Evolutionary conservation across 2,888 invertebrate genomes (phyloP), one percentile per base, ranked within the genome.

Genomic region (Hypomecis atomaria): DNA sequence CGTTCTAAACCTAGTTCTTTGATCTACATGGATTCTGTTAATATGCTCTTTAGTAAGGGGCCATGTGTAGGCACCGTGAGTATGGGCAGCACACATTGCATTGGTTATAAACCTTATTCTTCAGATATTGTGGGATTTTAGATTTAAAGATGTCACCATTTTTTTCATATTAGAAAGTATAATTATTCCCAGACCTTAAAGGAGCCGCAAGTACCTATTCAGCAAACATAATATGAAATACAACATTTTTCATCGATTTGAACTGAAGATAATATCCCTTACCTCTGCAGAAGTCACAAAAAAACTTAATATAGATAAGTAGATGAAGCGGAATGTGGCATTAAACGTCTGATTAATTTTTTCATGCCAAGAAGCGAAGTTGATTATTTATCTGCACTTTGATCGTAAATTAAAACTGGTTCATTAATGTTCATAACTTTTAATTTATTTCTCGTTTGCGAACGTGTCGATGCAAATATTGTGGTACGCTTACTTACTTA

Each of bases 361-460:
- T 86, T 84, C 80, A 79, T 82, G 78, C 76, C 75, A 67, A 79
- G 70, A 69, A 71, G 71, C 71, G 76, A 79, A 78, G 78, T 82
- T 77, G 80, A 82, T 82, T 84, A 85, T 86, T 86, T 84, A 85
- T 87, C 84, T 80, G 73, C 75, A 77, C 74, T 82, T 79, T 78
- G 81, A 84, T 86, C 85, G 82, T 88, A 89, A 87, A 87, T 87
- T 85, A 83, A 85, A 86, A 85, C 88, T 81, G 81, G 88, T 88
- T 86, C 87, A 86, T 87, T 88, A 88, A 87, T 86, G 87, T 83
- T 84, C 86, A 88, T 86, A 88, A 88, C 84, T 88, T 85, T 84
- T 81, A 87, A 87, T 87, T 85, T 86, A 87, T 87, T 75, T 78
- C 80, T 78, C 73, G 79, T 83, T 81, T 71, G 76, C 72, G 75